A percentile compares a stretch with the other conserved stretches of the same genome.
These are phyloP conservation scores for Polymixis lichenea DNA, from an alignment of 2,888 invertebrate genomes.

Conservation along the genomic window DNA sequence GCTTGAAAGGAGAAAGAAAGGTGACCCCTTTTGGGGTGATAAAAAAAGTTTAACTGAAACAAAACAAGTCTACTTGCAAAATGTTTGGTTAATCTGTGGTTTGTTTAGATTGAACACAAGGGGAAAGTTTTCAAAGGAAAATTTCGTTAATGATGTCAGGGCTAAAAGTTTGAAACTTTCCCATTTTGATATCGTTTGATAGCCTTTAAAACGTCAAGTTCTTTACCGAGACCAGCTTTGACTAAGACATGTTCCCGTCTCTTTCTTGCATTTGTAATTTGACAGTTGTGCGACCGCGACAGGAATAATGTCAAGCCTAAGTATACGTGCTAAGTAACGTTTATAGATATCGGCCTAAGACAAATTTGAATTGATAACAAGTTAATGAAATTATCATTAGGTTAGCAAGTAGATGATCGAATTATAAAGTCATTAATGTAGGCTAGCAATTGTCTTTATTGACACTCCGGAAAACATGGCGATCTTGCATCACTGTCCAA, in stretches of 20 bases:
- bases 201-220: too few species aligned
- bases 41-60: neutral
- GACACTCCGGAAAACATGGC: neutral
- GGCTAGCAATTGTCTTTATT: neutral
- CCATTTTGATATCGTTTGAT: neutral
- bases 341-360: too few species aligned
- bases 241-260: too few species aligned
- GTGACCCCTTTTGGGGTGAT: too few species aligned
- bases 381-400: slow-evolving; percentile 7
- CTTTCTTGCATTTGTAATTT: too few species aligned
- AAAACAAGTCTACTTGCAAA: neutral
- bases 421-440: slow-evolving; percentile 13
- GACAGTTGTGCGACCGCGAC: too few species aligned
- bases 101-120: neutral
- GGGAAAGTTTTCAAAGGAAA: neutral
- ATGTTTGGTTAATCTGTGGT: neutral
- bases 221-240: too few species aligned
- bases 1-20: neutral
- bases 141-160: neutral
- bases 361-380: neutral
- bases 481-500: too few species aligned
- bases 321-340: too few species aligned
- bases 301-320: too few species aligned
- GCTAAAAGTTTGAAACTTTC: neutral
- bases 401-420: slow-evolving; percentile 9